Evolutionary conservation across 2,113 vertebrate species (phyloP).

Genomic region (Callaeas wilsoni): DNA sequence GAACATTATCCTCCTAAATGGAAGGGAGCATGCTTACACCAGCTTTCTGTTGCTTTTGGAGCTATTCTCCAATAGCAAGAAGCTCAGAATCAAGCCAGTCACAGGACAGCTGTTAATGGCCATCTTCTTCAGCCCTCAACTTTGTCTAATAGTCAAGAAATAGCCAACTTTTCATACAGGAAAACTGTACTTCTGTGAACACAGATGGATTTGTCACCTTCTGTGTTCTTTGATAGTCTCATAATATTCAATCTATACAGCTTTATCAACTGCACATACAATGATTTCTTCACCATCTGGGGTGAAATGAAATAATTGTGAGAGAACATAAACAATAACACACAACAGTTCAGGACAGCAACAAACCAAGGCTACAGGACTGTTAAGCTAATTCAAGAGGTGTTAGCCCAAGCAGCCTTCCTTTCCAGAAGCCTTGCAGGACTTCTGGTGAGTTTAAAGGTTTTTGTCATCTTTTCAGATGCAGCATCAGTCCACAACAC

Average conservation of each 20-base stretch:
- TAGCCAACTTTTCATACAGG: neutral
- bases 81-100: neutral
- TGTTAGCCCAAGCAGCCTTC: neutral
- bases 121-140: neutral
- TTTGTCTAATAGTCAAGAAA: neutral
- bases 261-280: neutral
- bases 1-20: neutral
- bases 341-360: conserved; percentile 22
- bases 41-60: conserved; percentile 7
- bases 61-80: neutral
- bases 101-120: neutral
- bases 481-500: neutral
- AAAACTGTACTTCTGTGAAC: neutral
- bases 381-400: conserved; percentile 32
- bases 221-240: neutral
- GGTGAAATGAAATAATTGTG: conserved; percentile 28
- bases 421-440: neutral
- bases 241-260: neutral
- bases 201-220: neutral
- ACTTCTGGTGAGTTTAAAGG: neutral
- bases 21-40: neutral
- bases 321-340: conserved; percentile 23
- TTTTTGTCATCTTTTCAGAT: neutral
- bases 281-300: conserved; percentile 3
- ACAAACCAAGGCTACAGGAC: conserved; percentile 40